Percentiles rank a stretch among this genome's conserved stretches.
Conservation (phyloP, 2,888 invertebrate species). For the Archaeoteleia sp. region DNA sequence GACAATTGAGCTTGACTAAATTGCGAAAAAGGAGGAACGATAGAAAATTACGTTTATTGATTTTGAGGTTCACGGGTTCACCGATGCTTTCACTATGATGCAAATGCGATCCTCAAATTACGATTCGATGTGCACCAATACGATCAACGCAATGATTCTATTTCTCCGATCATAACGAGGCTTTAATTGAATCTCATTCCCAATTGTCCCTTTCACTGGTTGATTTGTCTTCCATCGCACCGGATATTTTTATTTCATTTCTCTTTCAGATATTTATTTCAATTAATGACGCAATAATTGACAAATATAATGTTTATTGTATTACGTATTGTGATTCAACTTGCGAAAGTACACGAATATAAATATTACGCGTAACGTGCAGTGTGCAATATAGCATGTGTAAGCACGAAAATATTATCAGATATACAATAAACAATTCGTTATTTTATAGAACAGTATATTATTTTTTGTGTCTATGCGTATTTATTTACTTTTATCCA, state of each 20-base stretch:
- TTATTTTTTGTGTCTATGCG: too few relatives aligned
- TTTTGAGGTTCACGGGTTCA: constrained; percentile 36
- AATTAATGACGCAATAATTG: too few relatives aligned
- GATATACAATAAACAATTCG: too few relatives aligned
- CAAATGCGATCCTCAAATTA: constrained; percentile 47
- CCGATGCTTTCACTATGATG: constrained; percentile 42
- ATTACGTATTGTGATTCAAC: too few relatives aligned
- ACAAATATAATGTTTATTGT: too few relatives aligned
- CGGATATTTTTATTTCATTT: constrained; percentile 14
- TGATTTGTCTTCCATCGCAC: constrained; percentile 10
- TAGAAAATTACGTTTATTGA: constrained; percentile 49
- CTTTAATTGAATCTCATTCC: constrained; percentile 55
- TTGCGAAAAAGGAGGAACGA: constrained; percentile 31
- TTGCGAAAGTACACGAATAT: too few relatives aligned
- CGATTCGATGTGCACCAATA: constrained; percentile 22
- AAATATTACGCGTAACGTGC: too few relatives aligned
- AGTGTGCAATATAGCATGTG: too few relatives aligned
- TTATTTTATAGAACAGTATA: too few relatives aligned
- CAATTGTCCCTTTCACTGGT: constrained; percentile 20
- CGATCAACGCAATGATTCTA: constrained; percentile 37
- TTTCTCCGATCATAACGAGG: constrained; percentile 29
- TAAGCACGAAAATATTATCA: too few relatives aligned
- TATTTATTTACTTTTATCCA: too few relatives aligned
- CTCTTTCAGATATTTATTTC: too few relatives aligned
- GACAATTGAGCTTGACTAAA: constrained; percentile 38